A percentile compares a stretch with the other conserved stretches of the same genome.
Evolutionary conservation across 2,113 vertebrate species (phyloP).

Genomic region (Sceloporus tristichus): DNA sequence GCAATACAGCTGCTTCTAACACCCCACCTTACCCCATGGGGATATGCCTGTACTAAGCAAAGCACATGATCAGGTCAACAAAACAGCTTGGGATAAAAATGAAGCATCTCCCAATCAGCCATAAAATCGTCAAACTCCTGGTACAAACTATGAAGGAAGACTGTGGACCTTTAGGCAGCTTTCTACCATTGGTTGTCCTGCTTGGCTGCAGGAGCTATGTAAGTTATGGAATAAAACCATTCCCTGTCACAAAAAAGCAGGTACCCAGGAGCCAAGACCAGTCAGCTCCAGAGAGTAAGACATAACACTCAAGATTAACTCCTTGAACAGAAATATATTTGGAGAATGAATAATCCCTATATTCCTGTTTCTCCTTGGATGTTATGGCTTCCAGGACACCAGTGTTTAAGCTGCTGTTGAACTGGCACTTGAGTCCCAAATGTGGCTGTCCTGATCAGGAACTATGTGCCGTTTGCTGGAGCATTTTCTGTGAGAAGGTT

Average conservation of each 20-base stretch:
- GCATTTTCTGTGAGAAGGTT: slow-evolving; percentile 72
- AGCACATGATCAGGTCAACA: neutral
- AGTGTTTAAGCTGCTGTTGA: slow-evolving; percentile 56
- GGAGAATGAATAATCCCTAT: slow-evolving; percentile 12
- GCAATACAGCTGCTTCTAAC: neutral
- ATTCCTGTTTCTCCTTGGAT: neutral
- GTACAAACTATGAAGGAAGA: neutral
- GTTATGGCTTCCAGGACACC: slow-evolving; percentile 25
- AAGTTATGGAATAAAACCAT: fast-evolving
- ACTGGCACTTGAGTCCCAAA: slow-evolving; percentile 50
- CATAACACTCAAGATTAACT: neutral
- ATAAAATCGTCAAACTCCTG: neutral
- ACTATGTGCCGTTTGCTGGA: slow-evolving; percentile 62
- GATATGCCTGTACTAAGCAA: neutral
- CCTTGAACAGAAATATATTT: slow-evolving; percentile 26
- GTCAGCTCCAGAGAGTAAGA: slow-evolving; percentile 18
- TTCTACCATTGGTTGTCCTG: neutral
- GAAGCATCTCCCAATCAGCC: fast-evolving
- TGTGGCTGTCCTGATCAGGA: slow-evolving; percentile 26
- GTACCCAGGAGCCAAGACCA: neutral
- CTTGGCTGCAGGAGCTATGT: neutral
- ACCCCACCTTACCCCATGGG: neutral
- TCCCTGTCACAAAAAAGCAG: neutral
- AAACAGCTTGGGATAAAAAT: neutral
- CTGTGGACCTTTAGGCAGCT: neutral